Evolutionary conservation across 2,797 vertebrate species (phyloP).

Genomic region (Lacerta bilineata): DNA sequence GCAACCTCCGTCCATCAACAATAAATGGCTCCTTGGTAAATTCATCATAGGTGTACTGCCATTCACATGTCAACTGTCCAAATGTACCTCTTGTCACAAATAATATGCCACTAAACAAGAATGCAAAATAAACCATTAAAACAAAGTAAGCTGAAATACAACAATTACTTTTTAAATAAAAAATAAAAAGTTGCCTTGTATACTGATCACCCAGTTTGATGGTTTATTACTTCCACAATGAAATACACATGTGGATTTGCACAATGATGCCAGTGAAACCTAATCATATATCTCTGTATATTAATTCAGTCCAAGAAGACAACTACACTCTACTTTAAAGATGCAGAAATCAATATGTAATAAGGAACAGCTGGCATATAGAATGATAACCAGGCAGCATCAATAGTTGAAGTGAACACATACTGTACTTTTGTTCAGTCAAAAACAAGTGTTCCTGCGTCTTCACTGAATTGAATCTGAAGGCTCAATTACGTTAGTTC

Average conservation of each 20-base stretch:
- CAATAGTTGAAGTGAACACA: background rate
- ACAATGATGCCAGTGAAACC: background rate
- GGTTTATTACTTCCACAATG: background rate
- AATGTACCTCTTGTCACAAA: slow-evolving; percentile 98
- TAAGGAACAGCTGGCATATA: background rate
- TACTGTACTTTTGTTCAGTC: background rate
- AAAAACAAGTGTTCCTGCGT: background rate
- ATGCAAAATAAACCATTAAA: slow-evolving; percentile 36
- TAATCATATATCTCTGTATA: background rate
- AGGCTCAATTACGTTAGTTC: background rate
- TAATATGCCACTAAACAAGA: slow-evolving; percentile 87
- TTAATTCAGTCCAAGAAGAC: background rate
- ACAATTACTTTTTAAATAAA: background rate
- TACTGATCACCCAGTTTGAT: background rate
- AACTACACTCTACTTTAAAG: background rate
- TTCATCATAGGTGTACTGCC: slow-evolving; percentile 97
- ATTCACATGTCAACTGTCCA: slow-evolving; percentile 96
- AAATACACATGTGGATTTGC: background rate
- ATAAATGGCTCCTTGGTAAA: slow-evolving; percentile 97
- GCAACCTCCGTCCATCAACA: slow-evolving; percentile 88
- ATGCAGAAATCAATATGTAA: background rate
- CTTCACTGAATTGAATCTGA: background rate
- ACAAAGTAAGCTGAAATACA: background rate
- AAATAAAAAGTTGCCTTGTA: background rate
- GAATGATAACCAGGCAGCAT: background rate